A percentile compares a stretch with the other conserved stretches of the same genome.
Conservation (phyloP, 2,888 invertebrate species). For the Corythucha ciliata region DNA sequence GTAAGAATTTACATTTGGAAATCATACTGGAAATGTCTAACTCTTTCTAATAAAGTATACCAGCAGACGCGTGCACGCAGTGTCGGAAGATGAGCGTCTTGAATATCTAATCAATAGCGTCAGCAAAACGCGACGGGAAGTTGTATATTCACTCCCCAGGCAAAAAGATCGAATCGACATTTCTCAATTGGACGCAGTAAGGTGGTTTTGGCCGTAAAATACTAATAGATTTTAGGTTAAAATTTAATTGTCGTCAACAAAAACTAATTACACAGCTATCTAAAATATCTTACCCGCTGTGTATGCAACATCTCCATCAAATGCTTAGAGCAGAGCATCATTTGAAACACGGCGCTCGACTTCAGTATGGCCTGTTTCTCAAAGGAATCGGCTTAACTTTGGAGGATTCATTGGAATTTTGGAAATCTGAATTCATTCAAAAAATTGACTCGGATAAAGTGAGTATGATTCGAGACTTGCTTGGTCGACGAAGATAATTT, state of each 20-base stretch:
- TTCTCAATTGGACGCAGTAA: constrained; percentile 51
- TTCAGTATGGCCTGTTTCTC: constrained; percentile 88
- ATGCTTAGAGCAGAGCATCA: constrained; percentile 69
- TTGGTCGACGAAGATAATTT: too few species aligned
- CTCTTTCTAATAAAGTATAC: too few species aligned
- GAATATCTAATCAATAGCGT: constrained; percentile 30
- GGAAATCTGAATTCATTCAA: constrained; percentile 85
- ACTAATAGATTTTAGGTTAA: too few species aligned
- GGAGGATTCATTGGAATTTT: constrained; percentile 82
- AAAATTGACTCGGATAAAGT: constrained; percentile 58
- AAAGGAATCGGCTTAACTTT: constrained; percentile 89
- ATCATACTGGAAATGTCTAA: too few species aligned
- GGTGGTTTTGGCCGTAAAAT: constrained; percentile 33
- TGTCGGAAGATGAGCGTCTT: constrained; percentile 28
- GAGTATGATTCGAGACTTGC: too few species aligned
- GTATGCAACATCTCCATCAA: constrained; percentile 64
- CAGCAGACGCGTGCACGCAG: constrained; percentile 24
- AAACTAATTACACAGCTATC: too few species aligned
- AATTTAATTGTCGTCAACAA: too few species aligned
- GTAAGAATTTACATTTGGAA: constrained; percentile 11
- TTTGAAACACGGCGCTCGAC: constrained; percentile 73
- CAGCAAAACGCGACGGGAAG: constrained; percentile 25
- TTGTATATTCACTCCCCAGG: constrained; percentile 37
- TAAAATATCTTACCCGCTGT: constrained; percentile 76
- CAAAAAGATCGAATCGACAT: constrained; percentile 42